These are phyloP conservation scores for Apamea monoglypha DNA, from an alignment of 2,888 invertebrate genomes.

Conservation along the genomic window DNA sequence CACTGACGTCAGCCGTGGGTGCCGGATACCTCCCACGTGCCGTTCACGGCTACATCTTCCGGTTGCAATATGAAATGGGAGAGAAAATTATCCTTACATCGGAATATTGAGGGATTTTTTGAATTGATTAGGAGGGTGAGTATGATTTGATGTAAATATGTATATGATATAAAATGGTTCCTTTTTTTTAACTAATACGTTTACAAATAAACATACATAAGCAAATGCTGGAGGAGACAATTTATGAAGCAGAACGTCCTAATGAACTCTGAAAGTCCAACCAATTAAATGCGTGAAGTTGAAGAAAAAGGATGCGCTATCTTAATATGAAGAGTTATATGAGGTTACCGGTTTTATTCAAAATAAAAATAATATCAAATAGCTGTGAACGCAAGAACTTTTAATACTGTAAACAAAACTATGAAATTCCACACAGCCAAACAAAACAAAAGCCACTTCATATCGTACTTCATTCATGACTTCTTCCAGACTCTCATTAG, in stretches of 20 bases:
- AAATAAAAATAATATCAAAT: background rate
- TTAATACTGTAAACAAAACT: slow-evolving; percentile 7
- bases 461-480: slow-evolving; percentile 67
- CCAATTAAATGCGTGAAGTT: no score
- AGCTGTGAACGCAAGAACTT: background rate
- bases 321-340: background rate
- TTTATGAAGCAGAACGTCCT: background rate
- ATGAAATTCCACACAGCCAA: slow-evolving; percentile 20
- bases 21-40: slow-evolving; percentile 63
- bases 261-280: background rate
- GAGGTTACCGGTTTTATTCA: background rate
- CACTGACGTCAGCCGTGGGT: slow-evolving; percentile 63
- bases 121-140: background rate
- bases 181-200: background rate
- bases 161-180: no score
- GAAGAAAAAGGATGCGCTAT: background rate
- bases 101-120: slow-evolving; percentile 38
- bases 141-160: background rate
- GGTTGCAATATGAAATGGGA: slow-evolving; percentile 55
- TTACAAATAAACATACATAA: background rate
- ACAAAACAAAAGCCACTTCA: slow-evolving; percentile 63
- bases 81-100: slow-evolving; percentile 52
- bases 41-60: slow-evolving; percentile 49
- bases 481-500: slow-evolving; percentile 21
- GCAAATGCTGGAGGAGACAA: background rate